Conservation (phyloP, 2,888 invertebrate genomes). For the Scaptomyza parva region DNA sequence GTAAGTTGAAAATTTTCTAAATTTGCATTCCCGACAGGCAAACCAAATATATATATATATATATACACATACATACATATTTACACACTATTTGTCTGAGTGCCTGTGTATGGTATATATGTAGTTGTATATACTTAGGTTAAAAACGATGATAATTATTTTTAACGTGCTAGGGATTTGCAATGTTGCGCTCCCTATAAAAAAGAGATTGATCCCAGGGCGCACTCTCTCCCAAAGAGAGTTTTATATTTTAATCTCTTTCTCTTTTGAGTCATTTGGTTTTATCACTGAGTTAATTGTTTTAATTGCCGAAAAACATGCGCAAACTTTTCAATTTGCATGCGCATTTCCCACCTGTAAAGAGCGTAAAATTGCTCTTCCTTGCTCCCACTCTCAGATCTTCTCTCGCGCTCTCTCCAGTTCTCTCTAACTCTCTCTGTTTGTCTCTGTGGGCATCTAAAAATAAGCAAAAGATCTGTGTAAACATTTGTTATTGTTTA, state of each 20-base stretch:
- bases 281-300: constrained; percentile 17
- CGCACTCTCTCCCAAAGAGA: constrained; percentile 17
- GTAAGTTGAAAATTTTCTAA: constrained; percentile 53
- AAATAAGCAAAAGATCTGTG: constrained; percentile 41
- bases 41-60: constrained; percentile 16
- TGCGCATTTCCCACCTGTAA: constrained; percentile 74
- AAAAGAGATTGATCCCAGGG: constrained; percentile 35
- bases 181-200: constrained; percentile 46
- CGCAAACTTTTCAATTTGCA: constrained; percentile 48
- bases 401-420: constrained; percentile 19
- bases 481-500: constrained; percentile 74
- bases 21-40: constrained; percentile 36
- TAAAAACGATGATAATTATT: constrained; percentile 77
- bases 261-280: constrained; percentile 32
- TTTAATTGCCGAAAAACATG: constrained; percentile 66
- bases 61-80: background rate
- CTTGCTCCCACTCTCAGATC: constrained; percentile 15
- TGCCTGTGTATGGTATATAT: background rate
- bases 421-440: constrained; percentile 6
- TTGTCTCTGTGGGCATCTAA: constrained; percentile 17
- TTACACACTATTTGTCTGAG: background rate
- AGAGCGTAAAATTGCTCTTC: constrained; percentile 13
- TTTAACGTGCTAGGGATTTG: constrained; percentile 80
- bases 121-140: constrained; percentile 41
- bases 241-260: background rate